Conservation (phyloP, 2,113 vertebrate species). For the Microcebus tavaratra region DNA sequence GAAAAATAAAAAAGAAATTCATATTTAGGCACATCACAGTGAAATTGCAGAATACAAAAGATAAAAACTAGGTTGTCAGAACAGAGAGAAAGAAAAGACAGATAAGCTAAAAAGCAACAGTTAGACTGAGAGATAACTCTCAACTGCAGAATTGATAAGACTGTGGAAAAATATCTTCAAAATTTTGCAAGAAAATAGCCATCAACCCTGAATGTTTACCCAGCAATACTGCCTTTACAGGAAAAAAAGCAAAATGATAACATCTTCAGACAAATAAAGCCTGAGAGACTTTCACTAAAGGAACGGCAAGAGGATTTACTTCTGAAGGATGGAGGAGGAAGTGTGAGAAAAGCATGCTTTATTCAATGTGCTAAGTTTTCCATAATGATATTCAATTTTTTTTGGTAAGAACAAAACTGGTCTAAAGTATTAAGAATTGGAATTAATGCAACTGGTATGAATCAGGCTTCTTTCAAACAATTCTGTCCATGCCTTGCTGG, state of each 20-base stretch:
- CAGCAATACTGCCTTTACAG: neutral
- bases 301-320: neutral
- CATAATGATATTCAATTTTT: neutral
- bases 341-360: neutral
- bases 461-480: neutral
- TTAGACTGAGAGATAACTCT: neutral
- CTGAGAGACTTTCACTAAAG: neutral
- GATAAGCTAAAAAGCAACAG: neutral
- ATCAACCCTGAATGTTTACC: neutral
- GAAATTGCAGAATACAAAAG: neutral
- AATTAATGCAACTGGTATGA: neutral
- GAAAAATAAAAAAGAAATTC: neutral
- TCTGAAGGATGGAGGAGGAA: neutral
- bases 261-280: neutral
- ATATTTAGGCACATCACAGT: neutral
- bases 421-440: neutral
- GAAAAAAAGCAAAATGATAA: neutral
- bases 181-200: neutral
- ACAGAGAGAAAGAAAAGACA: neutral
- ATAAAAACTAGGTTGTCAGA: neutral
- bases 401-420: neutral
- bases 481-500: neutral
- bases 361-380: neutral
- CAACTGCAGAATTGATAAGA: neutral
- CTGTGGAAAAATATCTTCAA: neutral